Base-by-base conservation (phyloP, 2,113 vertebrate species). In the Rutilus rutilus region DNA sequence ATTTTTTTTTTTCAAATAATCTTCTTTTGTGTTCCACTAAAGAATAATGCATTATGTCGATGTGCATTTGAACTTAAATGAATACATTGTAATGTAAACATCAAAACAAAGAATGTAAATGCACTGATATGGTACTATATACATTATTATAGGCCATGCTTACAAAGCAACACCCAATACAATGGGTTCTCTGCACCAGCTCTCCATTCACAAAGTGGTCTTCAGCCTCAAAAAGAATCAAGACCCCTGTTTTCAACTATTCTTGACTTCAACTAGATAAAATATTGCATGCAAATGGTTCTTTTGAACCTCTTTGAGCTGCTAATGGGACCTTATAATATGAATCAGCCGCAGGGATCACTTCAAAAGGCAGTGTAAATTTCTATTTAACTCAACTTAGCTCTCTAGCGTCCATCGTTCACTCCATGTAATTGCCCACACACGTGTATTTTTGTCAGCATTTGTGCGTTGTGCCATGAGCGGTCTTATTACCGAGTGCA, bases 291-390 rank as follows among this genome's bases (percentile, higher is more conserved):
- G 50, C 8, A 19, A 57, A 54, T 23, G 33, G 50, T 69, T 62
- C 62, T 59, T 45, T 54, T 27, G 45, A 67, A 85, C 39, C 36
- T 45, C 25, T 60, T 30, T 59, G 50, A 30, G 64, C 64, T 57
- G 50, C 36, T 54, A 79, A 76, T 47, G 60, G 73, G 39, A 30
- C 57, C 5, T 33, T 62, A 64, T 14, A 42, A 47, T 50, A 25
- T 57, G n/a, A 62, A 69, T 17, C 12, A 76, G 74, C 75, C 25
- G 23, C 64, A 69, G 21, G 42, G 60, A 78, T 78, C 73, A 78
- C 74, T 54, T 78, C 39, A 85, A 85, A 85, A 85, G 83, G 19
- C 59, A 45, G 33, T 42, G 39, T 52, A 83, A 17, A 69, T 69
- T 54, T 36, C 21, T 36, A 83, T 33, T 47, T 45, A 76, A 75